Evolutionary conservation across 2,888 invertebrate genomes (phyloP).

Genomic region (Melangyna quadrimaculata): DNA sequence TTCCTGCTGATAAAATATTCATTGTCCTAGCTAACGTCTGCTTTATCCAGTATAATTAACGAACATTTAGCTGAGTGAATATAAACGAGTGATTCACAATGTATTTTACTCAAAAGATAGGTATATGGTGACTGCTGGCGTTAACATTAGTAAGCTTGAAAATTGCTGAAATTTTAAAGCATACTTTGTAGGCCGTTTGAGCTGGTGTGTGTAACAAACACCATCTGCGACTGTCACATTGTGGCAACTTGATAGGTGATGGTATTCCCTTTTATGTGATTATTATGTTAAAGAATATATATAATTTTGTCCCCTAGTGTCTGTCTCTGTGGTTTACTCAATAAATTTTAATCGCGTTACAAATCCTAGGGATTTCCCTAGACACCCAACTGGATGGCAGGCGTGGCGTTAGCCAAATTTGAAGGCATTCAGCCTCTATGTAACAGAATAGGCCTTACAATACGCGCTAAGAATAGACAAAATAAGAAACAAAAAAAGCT

Average conservation of each 20-base stretch:
- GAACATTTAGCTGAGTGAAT: background rate
- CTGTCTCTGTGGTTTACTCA: slow-evolving; percentile 41
- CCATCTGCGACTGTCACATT: background rate
- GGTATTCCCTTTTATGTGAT: slow-evolving; percentile 34
- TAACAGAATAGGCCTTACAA: background rate
- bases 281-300: slow-evolving; percentile 38
- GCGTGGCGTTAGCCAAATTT: background rate
- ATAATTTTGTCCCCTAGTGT: slow-evolving; percentile 19
- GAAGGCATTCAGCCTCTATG: background rate
- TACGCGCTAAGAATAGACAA: background rate
- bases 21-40: background rate
- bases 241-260: slow-evolving; percentile 1
- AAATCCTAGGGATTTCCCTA: slow-evolving; percentile 35
- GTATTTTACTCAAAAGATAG: background rate
- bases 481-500: background rate
- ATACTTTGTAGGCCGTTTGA: background rate
- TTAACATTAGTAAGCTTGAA: background rate
- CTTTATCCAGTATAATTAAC: no score
- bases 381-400: no score
- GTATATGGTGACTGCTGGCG: background rate
- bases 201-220: background rate
- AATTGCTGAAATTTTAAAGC: slow-evolving; percentile 3
- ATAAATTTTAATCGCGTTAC: slow-evolving; percentile 56
- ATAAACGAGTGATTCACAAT: background rate
- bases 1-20: background rate